Evolutionary conservation across 2,797 vertebrate species (phyloP).

Genomic region (Hemibagrus guttatus): DNA sequence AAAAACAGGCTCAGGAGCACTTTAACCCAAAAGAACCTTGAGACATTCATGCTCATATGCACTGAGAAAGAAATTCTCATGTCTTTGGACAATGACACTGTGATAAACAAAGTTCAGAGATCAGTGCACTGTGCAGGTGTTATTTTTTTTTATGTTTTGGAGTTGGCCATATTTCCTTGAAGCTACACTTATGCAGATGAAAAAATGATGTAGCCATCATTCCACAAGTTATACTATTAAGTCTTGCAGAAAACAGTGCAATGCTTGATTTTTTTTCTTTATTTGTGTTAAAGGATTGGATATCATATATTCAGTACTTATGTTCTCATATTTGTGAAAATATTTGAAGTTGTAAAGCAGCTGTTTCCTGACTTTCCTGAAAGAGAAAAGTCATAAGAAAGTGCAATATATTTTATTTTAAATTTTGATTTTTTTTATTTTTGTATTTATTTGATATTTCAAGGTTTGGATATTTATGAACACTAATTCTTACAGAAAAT

Average conservation of each 20-base stretch:
- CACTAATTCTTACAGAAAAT: background rate
- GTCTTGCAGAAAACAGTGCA: background rate
- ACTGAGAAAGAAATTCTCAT: background rate
- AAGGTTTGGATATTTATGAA: background rate
- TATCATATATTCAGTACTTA: background rate
- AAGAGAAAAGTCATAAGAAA: background rate
- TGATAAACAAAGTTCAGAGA: background rate
- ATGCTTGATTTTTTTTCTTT: background rate
- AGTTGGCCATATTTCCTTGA: background rate
- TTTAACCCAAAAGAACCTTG: background rate
- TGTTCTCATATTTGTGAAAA: conserved; percentile 4
- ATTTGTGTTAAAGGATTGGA: background rate
- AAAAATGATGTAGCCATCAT: background rate
- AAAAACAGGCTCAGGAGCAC: background rate
- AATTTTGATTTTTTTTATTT: background rate
- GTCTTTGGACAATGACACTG: background rate
- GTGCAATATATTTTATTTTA: background rate
- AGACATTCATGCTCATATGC: background rate
- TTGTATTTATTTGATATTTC: background rate
- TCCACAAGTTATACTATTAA: background rate
- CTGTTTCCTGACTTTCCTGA: background rate
- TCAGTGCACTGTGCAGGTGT: background rate
- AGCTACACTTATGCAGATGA: background rate
- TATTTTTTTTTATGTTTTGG: too few species aligned
- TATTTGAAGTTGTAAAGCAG: background rate